Evolutionary conservation across 2,888 invertebrate species (phyloP), one percentile per base, ranked within the genome.

Genomic region (Phanerotoma sp.): DNA sequence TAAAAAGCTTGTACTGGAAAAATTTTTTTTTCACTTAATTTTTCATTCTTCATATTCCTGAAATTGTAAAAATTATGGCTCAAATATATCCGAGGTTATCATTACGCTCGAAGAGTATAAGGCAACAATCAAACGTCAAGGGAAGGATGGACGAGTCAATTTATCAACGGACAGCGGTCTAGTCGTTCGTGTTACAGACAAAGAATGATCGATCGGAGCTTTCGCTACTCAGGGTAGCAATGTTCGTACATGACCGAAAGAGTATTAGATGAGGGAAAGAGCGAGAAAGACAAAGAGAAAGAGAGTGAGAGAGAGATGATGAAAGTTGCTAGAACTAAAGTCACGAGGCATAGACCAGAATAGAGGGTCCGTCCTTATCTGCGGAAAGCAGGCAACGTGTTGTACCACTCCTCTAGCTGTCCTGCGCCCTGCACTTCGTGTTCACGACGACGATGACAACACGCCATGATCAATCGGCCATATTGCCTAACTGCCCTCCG

Each of bases 311-410:
- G 54, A 55, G 57, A 58, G 53, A 57, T 41, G 51, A 53, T 55
- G 50, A 18, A 28, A 13, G 49, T 49, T 30, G 25, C 30, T 30
- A 20, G 52, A 38, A 45, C 28, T 15, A 48, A 58, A 57, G 59
- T 60, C 46, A 58, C 58, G 61, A 58, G 57, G 59, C 52, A 58
- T 51, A 47, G 45, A 59, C 60, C 47, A 62, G 65, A 57, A 72
- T 71, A 70, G 71, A 74, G 73, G 72, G 75, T 72, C 71, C 71
- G 68, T 70, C 65, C 73, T 75, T 75, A 75, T 75, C 75, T 73
- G 58, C 67, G 62, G 65, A 65, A 67, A 68, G 67, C 75, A 71
- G 72, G 67, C 73, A 63, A 64, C 64, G 62, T 51, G 54, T 60
- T n/a, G n/a, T 56, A 60, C 60, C 56, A 61, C 32, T 33, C 52